These are phyloP conservation scores for Anthopleura sola DNA, from an alignment of 64 coral and sea anemone genomes.

Conservation along the genomic window DNA sequence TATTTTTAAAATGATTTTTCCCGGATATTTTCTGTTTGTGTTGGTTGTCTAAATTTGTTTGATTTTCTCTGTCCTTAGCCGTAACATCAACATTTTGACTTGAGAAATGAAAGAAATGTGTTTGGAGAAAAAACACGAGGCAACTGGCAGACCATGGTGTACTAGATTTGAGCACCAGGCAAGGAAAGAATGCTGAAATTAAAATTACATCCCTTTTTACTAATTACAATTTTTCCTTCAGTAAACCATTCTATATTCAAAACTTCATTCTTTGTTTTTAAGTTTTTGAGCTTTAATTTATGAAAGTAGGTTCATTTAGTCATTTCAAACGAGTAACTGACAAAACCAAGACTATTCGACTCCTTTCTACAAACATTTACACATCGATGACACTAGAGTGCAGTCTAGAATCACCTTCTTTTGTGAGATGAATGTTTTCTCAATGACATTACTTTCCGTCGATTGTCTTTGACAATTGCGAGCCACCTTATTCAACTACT, in stretches of 20 bases:
- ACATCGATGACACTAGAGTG: neutral
- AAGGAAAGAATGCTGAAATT: neutral
- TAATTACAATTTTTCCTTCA: neutral
- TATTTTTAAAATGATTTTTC: neutral
- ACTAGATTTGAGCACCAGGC: neutral
- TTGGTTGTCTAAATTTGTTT: neutral
- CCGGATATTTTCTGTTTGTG: neutral
- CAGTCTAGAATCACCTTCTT: neutral
- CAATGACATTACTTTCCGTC: neutral
- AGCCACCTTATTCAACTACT: neutral
- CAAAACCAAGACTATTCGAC: neutral
- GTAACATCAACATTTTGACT: neutral
- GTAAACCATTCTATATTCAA: too few species aligned
- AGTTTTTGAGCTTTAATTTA: neutral
- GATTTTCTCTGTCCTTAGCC: neutral
- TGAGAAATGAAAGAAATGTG: neutral
- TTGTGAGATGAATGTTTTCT: neutral
- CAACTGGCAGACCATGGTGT: neutral
- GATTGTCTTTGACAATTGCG: neutral
- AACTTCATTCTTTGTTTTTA: neutral
- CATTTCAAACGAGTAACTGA: neutral
- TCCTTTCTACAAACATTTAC: constrained; percentile 2
- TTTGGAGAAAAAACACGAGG: neutral
- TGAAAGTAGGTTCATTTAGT: neutral
- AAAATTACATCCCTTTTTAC: neutral